Evolutionary conservation across 2,113 vertebrate species (phyloP).

Genomic region (Oncorhynchus mykiss): DNA sequence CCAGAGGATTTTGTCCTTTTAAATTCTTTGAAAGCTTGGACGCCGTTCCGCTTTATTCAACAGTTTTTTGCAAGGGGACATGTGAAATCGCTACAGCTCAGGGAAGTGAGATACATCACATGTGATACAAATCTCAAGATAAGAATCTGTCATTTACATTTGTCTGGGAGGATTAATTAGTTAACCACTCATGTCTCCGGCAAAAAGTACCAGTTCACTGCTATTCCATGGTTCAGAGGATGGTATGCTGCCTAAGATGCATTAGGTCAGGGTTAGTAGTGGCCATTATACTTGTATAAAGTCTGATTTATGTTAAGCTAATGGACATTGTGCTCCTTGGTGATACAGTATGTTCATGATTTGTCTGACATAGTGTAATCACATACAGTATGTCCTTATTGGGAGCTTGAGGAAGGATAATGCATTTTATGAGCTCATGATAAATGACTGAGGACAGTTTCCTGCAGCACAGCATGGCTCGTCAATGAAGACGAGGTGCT

Average conservation of each 20-base stretch:
- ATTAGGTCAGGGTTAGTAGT: background rate
- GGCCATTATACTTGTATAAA: background rate
- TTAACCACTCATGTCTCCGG: background rate
- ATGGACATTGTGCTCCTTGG: no score
- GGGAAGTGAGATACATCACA: background rate
- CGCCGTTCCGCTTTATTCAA: background rate
- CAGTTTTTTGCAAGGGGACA: constrained; percentile 10
- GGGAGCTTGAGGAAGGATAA: background rate
- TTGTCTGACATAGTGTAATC: background rate
- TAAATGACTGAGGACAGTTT: constrained; percentile 10
- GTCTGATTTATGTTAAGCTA: no score
- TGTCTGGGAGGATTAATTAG: background rate
- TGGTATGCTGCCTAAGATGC: background rate
- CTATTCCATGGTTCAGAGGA: background rate
- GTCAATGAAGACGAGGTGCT: background rate
- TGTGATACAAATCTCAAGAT: constrained; percentile 11
- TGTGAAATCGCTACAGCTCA: constrained; percentile 18
- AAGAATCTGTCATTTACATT: background rate
- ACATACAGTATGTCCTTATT: background rate
- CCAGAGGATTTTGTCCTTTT: constrained; percentile 4
- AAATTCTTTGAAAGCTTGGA: background rate
- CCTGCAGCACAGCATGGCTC: constrained; percentile 10
- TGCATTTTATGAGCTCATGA: background rate
- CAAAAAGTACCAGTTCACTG: background rate
- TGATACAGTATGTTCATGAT: background rate